Conservation (phyloP, 2,797 vertebrate genomes). For the Hylomyscus alleni region DNA sequence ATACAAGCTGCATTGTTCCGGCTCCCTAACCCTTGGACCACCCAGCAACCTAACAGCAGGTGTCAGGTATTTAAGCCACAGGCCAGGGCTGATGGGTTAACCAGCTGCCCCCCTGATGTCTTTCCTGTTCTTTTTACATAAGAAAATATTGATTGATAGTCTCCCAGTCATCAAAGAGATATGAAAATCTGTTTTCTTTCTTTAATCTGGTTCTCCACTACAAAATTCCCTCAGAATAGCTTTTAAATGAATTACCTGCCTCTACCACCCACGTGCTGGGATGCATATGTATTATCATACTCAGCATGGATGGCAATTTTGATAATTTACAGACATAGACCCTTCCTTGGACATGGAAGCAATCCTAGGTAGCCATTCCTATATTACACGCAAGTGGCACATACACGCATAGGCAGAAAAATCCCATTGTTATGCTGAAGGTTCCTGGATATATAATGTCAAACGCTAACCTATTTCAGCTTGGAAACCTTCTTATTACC, state of each 20-base stretch:
- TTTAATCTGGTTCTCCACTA: constrained; percentile 33
- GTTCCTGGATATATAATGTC: constrained; percentile 59
- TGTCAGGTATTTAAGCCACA: constrained; percentile 43
- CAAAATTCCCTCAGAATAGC: neutral
- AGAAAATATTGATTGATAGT: constrained; percentile 57
- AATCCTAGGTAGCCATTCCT: neutral
- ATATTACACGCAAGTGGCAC: rapidly evolving
- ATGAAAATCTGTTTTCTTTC: constrained; percentile 5
- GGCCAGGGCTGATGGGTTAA: constrained; percentile 54
- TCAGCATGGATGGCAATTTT: neutral
- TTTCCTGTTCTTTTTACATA: constrained; percentile 62
- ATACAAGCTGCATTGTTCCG: neutral
- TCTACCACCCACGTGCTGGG: neutral
- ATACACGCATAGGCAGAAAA: neutral
- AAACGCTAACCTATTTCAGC: neutral
- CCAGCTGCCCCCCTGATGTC: neutral
- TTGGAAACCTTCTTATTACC: neutral
- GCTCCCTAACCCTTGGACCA: constrained; percentile 9
- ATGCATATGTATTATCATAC: neutral
- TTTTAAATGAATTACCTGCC: neutral
- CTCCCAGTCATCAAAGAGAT: constrained; percentile 48
- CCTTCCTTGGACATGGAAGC: rapidly evolving
- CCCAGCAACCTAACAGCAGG: neutral
- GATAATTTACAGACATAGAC: neutral
- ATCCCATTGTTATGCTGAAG: constrained; percentile 60